phyloP scores from a whole-genome alignment of 2,888 invertebrate species.

The Parasteatoda lunata region DNA sequence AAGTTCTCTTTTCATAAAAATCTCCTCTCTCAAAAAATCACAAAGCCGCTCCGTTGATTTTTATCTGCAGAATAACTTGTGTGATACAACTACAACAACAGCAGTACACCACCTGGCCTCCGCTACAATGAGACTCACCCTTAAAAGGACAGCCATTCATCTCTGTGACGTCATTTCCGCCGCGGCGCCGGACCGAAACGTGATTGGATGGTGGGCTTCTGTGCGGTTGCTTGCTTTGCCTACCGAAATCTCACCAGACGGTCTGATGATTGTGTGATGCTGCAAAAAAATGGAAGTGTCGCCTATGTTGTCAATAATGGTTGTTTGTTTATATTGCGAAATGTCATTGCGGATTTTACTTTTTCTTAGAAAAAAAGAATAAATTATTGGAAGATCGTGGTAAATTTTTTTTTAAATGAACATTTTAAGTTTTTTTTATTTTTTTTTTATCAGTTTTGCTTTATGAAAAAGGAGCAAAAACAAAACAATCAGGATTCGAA shows the following conservation, averaged over 20 bases:
- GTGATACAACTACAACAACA: constrained; percentile 7
- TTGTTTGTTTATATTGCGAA: too few relatives aligned
- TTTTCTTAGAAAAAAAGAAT: too few relatives aligned
- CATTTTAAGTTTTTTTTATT: too few relatives aligned
- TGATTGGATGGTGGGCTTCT: constrained; percentile 38
- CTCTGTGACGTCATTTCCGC: constrained; percentile 60
- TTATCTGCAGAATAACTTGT: background rate
- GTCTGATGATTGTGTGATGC: background rate
- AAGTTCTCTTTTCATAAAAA: background rate
- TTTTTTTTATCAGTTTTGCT: too few relatives aligned
- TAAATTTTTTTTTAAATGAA: too few relatives aligned
- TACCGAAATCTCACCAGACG: constrained; percentile 28
- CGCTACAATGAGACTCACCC: constrained; percentile 60
- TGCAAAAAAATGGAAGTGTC: too few relatives aligned
- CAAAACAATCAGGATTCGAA: too few relatives aligned
- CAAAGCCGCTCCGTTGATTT: constrained; percentile 23
- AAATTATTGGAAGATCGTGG: too few relatives aligned
- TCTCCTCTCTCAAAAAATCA: background rate
- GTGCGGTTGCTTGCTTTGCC: constrained; percentile 16
- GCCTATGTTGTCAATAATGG: too few relatives aligned
- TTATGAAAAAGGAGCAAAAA: too few relatives aligned
- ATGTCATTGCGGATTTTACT: too few relatives aligned
- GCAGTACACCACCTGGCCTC: constrained; percentile 51
- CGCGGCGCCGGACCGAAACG: constrained; percentile 13
- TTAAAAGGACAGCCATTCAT: constrained; percentile 66